Percentiles rank a stretch among this genome's conserved stretches.
phyloP scores from a whole-genome alignment of 1,140 invertebrate genomes.

The Scaptodrosophila lebanonensis region DNA sequence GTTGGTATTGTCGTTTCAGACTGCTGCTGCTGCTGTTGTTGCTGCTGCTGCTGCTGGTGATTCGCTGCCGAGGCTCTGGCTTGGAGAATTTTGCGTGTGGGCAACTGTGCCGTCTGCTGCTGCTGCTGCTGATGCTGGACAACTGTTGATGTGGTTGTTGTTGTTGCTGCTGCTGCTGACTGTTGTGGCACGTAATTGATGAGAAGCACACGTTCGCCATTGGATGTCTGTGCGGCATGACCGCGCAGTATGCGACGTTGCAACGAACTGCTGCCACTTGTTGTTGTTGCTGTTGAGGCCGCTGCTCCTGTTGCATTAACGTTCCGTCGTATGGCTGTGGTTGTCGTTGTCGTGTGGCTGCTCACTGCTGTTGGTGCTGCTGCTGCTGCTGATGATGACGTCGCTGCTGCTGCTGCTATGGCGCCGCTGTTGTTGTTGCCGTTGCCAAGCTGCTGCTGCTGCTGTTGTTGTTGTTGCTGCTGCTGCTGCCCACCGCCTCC shows the following conservation, averaged over 20 bases:
- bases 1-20: slow-evolving; percentile 32
- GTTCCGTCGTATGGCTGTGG: background rate
- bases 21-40: slow-evolving; percentile 7
- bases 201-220: slow-evolving; percentile 70
- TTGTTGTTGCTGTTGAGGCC: slow-evolving; percentile 17
- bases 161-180: slow-evolving; percentile 31
- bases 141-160: slow-evolving; percentile 30
- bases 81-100: slow-evolving; percentile 72
- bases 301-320: background rate
- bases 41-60: slow-evolving; percentile 30
- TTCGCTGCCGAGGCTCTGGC: slow-evolving; percentile 60
- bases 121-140: slow-evolving; percentile 35
- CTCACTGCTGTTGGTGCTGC: slow-evolving; percentile 28
- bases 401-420: slow-evolving; percentile 36
- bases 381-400: slow-evolving; percentile 40
- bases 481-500: slow-evolving; percentile 52
- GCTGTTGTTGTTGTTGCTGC: slow-evolving; percentile 34
- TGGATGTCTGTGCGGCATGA: slow-evolving; percentile 69
- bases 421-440: slow-evolving; percentile 23
- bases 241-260: slow-evolving; percentile 65
- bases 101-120: slow-evolving; percentile 47
- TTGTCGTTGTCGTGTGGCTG: slow-evolving; percentile 1
- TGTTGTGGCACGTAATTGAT: slow-evolving; percentile 70
- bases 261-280: slow-evolving; percentile 23
- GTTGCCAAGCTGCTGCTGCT: slow-evolving; percentile 39